Evolutionary conservation across 2,113 vertebrate species (phyloP).

Genomic region (Piprites chloris): DNA sequence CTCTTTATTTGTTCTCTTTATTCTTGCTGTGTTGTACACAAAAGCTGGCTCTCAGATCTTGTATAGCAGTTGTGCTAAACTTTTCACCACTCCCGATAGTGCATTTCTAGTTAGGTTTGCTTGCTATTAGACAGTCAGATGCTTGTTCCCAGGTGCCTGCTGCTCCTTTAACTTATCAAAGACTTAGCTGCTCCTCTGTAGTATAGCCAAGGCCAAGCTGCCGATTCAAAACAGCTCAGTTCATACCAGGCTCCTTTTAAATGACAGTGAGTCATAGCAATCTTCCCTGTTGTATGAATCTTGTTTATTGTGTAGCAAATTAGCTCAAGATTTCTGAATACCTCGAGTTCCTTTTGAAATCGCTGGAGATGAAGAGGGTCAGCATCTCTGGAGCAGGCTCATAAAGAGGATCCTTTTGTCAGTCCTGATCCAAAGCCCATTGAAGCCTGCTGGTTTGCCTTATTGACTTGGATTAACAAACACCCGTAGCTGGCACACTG

Average conservation of each 20-base stretch:
- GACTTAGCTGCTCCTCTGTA: slow-evolving; percentile 33
- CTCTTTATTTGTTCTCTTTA: background rate
- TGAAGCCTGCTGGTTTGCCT: background rate
- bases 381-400: background rate
- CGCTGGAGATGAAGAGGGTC: background rate
- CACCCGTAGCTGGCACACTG: background rate
- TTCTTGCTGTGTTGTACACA: background rate
- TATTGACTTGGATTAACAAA: slow-evolving; percentile 2
- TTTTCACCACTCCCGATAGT: background rate
- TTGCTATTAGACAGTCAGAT: background rate
- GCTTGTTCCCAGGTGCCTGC: slow-evolving; percentile 18
- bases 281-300: slow-evolving; percentile 13
- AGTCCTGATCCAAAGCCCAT: background rate
- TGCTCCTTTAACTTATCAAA: slow-evolving; percentile 47
- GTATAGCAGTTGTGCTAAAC: background rate
- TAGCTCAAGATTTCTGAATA: slow-evolving; percentile 47
- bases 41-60: background rate
- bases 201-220: slow-evolving; percentile 3
- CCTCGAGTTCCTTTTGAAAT: slow-evolving; percentile 28
- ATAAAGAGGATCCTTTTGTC: slow-evolving; percentile 30
- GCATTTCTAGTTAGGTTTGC: background rate
- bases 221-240: background rate
- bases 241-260: slow-evolving; percentile 11
- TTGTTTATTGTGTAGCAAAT: slow-evolving; percentile 51
- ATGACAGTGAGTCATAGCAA: background rate